Evolutionary conservation across 2,797 vertebrate genomes (phyloP).

Genomic region (Lacerta viridis): DNA sequence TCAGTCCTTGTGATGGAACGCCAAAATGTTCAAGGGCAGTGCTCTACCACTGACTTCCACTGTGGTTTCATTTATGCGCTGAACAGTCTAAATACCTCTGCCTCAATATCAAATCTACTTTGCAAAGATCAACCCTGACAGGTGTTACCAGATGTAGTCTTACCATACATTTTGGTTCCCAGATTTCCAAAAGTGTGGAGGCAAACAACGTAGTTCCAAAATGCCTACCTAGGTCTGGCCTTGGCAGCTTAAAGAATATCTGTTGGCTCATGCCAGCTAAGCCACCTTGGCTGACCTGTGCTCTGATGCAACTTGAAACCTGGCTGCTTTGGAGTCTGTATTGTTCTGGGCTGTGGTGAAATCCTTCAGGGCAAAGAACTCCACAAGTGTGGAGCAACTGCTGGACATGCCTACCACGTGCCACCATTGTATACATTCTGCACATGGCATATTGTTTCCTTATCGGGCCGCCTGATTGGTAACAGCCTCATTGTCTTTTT

Average conservation of each 20-base stretch:
- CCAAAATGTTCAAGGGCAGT: too few relatives aligned
- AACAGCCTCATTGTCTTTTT: background rate
- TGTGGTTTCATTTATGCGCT: background rate
- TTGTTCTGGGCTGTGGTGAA: background rate
- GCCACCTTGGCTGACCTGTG: background rate
- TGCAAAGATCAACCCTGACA: background rate
- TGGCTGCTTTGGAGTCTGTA: background rate
- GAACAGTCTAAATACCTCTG: background rate
- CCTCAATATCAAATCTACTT: background rate
- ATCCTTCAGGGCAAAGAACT: background rate
- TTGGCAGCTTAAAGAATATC: background rate
- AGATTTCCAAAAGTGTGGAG: background rate
- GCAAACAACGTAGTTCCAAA: background rate
- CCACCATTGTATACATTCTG: slow-evolving; percentile 9
- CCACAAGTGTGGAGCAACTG: background rate
- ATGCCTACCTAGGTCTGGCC: background rate
- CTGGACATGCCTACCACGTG: background rate
- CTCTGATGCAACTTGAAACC: background rate
- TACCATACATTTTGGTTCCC: background rate
- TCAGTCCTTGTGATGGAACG: too few relatives aligned
- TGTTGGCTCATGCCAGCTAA: background rate
- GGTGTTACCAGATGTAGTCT: background rate
- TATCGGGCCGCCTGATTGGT: background rate
- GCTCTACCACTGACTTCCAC: background rate
- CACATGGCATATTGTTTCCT: slow-evolving; percentile 17